These are phyloP conservation scores for Mus spicilegus DNA, from an alignment of 2,113 vertebrate species.

Conservation along the genomic window DNA sequence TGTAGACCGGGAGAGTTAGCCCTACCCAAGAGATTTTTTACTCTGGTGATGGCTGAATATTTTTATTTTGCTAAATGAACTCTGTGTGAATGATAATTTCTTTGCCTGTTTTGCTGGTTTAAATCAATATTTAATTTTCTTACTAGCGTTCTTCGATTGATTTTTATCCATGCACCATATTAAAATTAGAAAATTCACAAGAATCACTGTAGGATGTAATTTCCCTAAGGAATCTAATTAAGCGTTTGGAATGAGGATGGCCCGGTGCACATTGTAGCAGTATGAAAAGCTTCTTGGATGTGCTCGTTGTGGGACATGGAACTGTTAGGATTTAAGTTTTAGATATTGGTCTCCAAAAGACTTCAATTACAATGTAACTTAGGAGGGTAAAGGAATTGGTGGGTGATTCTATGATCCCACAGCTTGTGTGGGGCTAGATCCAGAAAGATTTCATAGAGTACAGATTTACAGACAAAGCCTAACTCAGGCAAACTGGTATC, in stretches of 20 bases:
- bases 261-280: background rate
- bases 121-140: constrained; percentile 7
- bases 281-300: background rate
- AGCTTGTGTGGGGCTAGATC: background rate
- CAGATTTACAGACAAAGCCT: constrained; percentile 22
- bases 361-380: constrained; percentile 13
- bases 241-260: background rate
- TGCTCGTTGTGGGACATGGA: background rate
- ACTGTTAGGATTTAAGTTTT: constrained; percentile 34
- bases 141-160: background rate
- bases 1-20: constrained; percentile 70
- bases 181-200: background rate
- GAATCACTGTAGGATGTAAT: background rate
- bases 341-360: background rate
- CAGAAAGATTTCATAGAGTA: background rate
- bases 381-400: background rate
- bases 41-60: constrained; percentile 11
- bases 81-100: background rate
- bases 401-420: background rate
- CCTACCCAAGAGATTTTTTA: constrained; percentile 46
- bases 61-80: background rate
- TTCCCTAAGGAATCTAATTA: constrained; percentile 12
- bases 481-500: background rate
- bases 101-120: background rate
- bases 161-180: background rate